A percentile compares a stretch with the other conserved stretches of the same genome.
These are phyloP conservation scores for Monopterus albus DNA, from an alignment of 2,113 vertebrate genomes.

Conservation along the genomic window DNA sequence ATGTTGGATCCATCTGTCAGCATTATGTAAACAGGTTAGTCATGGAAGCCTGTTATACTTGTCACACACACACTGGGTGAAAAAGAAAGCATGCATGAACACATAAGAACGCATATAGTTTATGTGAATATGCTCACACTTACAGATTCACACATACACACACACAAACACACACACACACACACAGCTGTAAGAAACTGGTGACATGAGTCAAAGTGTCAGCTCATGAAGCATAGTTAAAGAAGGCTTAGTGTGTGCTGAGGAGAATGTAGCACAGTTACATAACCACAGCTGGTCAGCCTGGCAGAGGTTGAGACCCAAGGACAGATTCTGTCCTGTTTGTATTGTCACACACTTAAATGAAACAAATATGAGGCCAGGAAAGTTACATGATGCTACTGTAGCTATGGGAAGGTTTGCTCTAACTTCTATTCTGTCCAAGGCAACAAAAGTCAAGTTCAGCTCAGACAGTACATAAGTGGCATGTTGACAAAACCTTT, in stretches of 20 bases:
- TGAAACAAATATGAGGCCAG: not conserved
- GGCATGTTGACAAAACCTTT: too few species aligned
- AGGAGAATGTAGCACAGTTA: conserved; percentile 52
- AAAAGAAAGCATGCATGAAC: too few species aligned
- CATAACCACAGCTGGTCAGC: conserved; percentile 58
- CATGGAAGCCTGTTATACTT: not conserved
- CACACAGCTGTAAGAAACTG: conserved; percentile 3
- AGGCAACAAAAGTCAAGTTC: too few species aligned
- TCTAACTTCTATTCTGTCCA: too few species aligned
- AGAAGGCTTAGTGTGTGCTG: conserved; percentile 32
- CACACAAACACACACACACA: not conserved
- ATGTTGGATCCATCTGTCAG: conserved; percentile 3
- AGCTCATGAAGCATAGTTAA: conserved; percentile 48
- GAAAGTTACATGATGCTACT: too few species aligned
- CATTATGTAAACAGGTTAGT: conserved; percentile 24
- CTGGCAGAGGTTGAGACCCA: conserved; percentile 34
- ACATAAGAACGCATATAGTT: too few species aligned
- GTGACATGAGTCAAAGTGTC: conserved; percentile 70
- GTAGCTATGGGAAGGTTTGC: too few species aligned
- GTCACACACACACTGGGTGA: conserved; percentile 4
- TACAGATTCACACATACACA: not conserved
- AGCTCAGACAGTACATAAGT: too few species aligned
- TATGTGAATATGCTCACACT: not conserved
- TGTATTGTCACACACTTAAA: not conserved
- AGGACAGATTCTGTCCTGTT: conserved; percentile 24